Evolutionary conservation across 2,888 invertebrate species (phyloP), one percentile per base, ranked within the genome.

Genomic region (Galeruca laticollis): DNA sequence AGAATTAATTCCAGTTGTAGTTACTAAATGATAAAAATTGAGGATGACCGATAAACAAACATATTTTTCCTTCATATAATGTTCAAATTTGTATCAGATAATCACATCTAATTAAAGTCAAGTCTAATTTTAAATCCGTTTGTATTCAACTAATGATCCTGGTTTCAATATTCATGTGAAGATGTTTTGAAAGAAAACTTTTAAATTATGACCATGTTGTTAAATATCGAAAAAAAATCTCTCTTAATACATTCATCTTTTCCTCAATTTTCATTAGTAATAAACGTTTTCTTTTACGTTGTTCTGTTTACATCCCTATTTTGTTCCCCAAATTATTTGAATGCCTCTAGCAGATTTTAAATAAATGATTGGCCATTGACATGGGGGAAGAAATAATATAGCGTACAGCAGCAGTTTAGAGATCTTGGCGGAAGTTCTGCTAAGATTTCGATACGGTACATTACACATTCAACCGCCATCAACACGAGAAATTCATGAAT

Each of bases 371-470:
- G 73, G 74, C 67, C 69, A 69, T 69, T 70, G 68, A 68, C 65
- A 60, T 54, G 71, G 71, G 71, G 72, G 68, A 66, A 71, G 77
- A 33, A 80, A 78, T 77, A 77, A 75, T 74, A 69, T 77, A 74
- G 49, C 40, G 21, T 15, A 60, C 47, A 47, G 60, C 49, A 73
- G 72, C 75, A 71, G 76, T 75, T 77, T 74, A 72, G 74, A 79
- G 79, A 76, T 77, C 78, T 80, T 79, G 75, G 78, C 74, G 79
- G 77, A 79, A 80, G 79, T 81, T 79, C 75, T 74, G 75, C 76
- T 77, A 79, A 80, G 80, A 80, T 81, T 79, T 80, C 79, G 75
- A 75, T 76, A 80, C 79, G 79, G 79, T 77, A 80, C 80, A 79
- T 81, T 81, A 80, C 79, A 80, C 79, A 81, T 80, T 80, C 76